Percentiles rank a stretch among this genome's conserved stretches.
phyloP scores from a whole-genome alignment of 1,140 invertebrate species.

The Aphelinus certus region DNA sequence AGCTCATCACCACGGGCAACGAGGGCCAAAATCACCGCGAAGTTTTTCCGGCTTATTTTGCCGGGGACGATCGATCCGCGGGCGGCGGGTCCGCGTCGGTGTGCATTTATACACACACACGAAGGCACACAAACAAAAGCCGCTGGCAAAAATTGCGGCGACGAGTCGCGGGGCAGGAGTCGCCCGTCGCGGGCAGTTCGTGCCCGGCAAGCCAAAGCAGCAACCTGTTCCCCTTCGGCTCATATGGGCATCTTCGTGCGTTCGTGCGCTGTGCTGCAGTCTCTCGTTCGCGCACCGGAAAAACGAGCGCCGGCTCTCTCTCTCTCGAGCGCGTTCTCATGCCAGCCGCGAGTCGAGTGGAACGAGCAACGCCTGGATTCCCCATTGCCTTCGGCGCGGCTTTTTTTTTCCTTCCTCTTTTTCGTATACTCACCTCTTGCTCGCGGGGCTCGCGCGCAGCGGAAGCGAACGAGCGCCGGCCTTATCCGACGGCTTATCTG shows the following conservation, averaged over 20 bases:
- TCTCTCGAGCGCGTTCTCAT: constrained; percentile 16
- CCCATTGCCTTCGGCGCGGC: background rate
- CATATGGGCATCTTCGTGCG: background rate
- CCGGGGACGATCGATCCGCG: no score
- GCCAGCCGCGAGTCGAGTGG: background rate
- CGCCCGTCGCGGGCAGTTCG: constrained; percentile 13
- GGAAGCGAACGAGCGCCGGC: no score
- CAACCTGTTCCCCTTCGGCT: constrained; percentile 24
- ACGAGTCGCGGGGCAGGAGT: constrained; percentile 12
- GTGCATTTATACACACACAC: background rate
- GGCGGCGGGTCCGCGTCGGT: no score
- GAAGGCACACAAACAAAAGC: constrained; percentile 5
- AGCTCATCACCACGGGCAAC: no score
- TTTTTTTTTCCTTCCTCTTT: no score
- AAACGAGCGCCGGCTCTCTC: constrained; percentile 19
- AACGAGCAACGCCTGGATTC: background rate
- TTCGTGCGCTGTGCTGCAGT: background rate
- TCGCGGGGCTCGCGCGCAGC: no score
- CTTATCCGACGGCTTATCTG: no score
- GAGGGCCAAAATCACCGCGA: no score
- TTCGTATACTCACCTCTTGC: no score
- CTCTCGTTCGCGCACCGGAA: background rate
- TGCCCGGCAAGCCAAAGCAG: constrained; percentile 26
- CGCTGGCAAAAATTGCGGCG: constrained; percentile 12
- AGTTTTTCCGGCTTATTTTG: no score